Evolutionary conservation across 2,113 vertebrate genomes (phyloP), one percentile per base, ranked within the genome.

Genomic region (Lates calcarifer): DNA sequence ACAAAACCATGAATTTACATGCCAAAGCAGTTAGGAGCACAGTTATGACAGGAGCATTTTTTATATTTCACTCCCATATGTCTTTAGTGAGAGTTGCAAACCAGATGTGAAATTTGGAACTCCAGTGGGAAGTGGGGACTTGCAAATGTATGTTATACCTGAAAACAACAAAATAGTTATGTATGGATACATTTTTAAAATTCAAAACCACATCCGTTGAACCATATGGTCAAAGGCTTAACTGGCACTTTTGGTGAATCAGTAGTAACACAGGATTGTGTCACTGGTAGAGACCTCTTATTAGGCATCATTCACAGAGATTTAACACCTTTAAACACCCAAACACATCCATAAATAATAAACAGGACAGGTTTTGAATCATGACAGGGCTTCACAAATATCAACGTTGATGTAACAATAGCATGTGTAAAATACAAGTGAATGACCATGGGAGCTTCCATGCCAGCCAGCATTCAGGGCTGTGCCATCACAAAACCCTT

Each of bases 1-100:
- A 39, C 53, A 33, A 11, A 35, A 33, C 51, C 20, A 31, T 41
- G 7, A 57, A 84, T 84, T 69, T 49, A 37, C 47, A 63, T 29
- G 57, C 18, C 20, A 43, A 49, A 65, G 58, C 61, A 66, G 53
- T 72, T 35, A 66, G 6, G 37, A 61, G 11, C 45, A 45, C 56
- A 78, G 35, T 33, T 65, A 37, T 3, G 31, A 29, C 57, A 37
- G 51, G 29, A 39, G 56, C 57, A 58, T 31, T 73, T 63, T 68
- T 74, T 13, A 49, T 39, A 33, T 75, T 20, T 45, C 4, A 18
- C 31, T 51, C 67, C 43, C 2, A 9, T 17, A 1, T 63, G 29
- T 70, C 29, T 60, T 64, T 35, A 35, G 45, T n/a, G n/a, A 35
- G 31, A 4, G 26, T 31, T n/a, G 45, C 35, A 28, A 28, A 76